A percentile compares a stretch with the other conserved stretches of the same genome.
These are phyloP conservation scores for Euphonia xanthogaster DNA, from an alignment of 2,797 vertebrate genomes.

Conservation along the genomic window DNA sequence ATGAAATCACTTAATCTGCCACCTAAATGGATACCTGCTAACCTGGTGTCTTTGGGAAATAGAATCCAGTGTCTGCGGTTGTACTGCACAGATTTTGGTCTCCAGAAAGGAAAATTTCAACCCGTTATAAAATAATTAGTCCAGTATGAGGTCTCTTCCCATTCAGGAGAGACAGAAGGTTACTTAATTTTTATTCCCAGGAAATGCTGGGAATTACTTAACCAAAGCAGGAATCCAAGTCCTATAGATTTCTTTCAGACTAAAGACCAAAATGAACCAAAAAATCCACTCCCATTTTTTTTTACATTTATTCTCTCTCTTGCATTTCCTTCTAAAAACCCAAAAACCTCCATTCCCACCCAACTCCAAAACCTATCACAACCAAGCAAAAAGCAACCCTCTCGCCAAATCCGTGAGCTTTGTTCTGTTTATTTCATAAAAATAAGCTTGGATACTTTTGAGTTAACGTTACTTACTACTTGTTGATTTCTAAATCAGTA, in stretches of 20 bases:
- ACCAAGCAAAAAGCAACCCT: not conserved
- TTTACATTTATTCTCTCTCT: not conserved
- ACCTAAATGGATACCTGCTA: not conserved
- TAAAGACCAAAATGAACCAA: not conserved
- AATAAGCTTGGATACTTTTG: not conserved
- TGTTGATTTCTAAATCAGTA: not conserved
- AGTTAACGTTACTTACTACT: not conserved
- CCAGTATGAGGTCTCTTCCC: not conserved
- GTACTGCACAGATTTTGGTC: not conserved
- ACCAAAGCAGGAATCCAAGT: not conserved
- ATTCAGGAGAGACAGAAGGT: not conserved
- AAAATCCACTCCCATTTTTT: not conserved
- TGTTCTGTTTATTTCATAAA: not conserved
- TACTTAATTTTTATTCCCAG: not conserved
- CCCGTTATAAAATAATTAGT: not conserved
- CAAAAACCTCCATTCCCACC: rapidly evolving
- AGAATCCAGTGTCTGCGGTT: not conserved
- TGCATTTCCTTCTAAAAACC: not conserved
- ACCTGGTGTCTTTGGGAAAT: not conserved
- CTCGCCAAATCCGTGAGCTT: not conserved
- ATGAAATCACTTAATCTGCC: not conserved
- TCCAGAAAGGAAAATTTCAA: not conserved
- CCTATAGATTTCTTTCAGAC: not conserved
- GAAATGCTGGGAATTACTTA: not conserved
- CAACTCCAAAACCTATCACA: not conserved